These are phyloP conservation scores for Colletes gigas DNA, from an alignment of 1,140 invertebrate genomes.

Conservation along the genomic window DNA sequence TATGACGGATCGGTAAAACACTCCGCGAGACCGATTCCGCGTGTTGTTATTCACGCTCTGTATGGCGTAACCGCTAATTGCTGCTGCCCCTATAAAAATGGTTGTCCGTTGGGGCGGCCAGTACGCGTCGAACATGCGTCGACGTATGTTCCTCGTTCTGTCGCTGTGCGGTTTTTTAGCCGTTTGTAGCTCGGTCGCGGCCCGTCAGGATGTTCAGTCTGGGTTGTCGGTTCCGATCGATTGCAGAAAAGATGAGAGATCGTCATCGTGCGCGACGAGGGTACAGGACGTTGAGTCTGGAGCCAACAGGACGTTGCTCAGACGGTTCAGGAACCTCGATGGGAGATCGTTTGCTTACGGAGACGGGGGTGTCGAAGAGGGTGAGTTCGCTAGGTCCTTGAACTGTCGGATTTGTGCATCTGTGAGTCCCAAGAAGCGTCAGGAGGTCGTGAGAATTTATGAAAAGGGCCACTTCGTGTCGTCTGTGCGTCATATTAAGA, in stretches of 20 bases:
- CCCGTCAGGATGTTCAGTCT: neutral
- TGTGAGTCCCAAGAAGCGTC: too few species aligned
- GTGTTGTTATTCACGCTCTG: slow-evolving; percentile 79
- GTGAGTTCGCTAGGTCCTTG: neutral
- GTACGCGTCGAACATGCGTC: slow-evolving; percentile 77
- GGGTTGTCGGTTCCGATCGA: slow-evolving; percentile 11
- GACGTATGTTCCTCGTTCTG: slow-evolving; percentile 66
- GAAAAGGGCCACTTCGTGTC: too few species aligned
- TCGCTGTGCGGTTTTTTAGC: slow-evolving; percentile 57
- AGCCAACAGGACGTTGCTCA: neutral
- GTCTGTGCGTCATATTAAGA: too few species aligned
- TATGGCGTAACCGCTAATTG: slow-evolving; percentile 77
- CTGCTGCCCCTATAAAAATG: slow-evolving; percentile 76
- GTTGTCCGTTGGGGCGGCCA: slow-evolving; percentile 57
- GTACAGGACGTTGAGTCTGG: neutral
- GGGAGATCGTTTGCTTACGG: neutral
- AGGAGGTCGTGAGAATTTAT: too few species aligned
- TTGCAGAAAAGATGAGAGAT: neutral
- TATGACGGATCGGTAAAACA: slow-evolving; percentile 38
- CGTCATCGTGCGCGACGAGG: neutral
- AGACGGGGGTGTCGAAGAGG: neutral
- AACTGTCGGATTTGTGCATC: too few species aligned
- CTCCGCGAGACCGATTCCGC: slow-evolving; percentile 69
- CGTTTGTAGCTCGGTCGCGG: slow-evolving; percentile 4
- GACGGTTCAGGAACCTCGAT: neutral